These are phyloP conservation scores for Perca flavescens DNA, from an alignment of 2,113 vertebrate species.

Conservation along the genomic window DNA sequence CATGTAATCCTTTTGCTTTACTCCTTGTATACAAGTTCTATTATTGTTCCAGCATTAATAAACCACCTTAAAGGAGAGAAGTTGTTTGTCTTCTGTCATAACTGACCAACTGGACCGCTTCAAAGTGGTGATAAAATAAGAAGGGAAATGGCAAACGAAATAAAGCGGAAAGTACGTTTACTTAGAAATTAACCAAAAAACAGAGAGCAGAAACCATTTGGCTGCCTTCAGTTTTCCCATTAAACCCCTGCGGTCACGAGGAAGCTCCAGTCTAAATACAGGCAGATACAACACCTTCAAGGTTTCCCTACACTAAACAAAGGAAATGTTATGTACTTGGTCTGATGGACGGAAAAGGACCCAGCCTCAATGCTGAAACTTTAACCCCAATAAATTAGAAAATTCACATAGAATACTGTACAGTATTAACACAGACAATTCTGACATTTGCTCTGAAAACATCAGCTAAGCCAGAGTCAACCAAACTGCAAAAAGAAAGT, in stretches of 20 bases:
- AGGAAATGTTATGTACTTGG: not conserved
- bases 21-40: no score
- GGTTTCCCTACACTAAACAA: not conserved
- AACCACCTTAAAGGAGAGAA: no score
- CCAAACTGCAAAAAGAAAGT: no score
- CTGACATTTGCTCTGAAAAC: not conserved
- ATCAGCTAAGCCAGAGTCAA: not conserved
- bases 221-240: no score
- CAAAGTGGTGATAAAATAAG: not conserved
- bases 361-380: no score
- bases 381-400: not conserved
- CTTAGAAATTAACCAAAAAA: not conserved
- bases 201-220: not conserved
- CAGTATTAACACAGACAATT: not conserved
- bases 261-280: no score
- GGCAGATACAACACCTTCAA: no score
- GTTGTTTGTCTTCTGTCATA: no score
- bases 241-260: not conserved
- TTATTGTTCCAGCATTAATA: no score
- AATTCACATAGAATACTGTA: not conserved
- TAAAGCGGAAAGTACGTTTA: not conserved
- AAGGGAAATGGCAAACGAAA: not conserved
- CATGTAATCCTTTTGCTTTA: no score
- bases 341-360: not conserved
- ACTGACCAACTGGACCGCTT: no score